Base-by-base conservation (phyloP, 2,888 invertebrate species). In the Crocallis elinguaria region DNA sequence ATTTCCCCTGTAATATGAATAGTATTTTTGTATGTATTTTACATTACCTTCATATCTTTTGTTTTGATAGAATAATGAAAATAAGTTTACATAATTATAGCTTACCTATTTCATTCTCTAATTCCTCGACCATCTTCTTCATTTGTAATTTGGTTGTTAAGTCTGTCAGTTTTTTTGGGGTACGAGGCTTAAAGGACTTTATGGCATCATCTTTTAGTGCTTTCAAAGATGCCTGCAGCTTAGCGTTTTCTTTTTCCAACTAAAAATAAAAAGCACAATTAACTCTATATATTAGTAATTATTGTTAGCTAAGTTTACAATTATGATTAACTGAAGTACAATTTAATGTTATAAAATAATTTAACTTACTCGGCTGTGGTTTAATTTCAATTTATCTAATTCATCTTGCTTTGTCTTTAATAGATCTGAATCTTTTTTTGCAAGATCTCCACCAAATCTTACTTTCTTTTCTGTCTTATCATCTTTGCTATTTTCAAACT, bases 91-190 rank as follows among this genome's bases (percentile, higher is more conserved):
- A 36, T 23, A 14, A 25, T 23, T 16, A 25, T 39, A 21, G 39
- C 52, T 77, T 84, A 94, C 95, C 94, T 62, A 97, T 95, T 92
- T 98, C 98, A 73, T 94, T 95, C 84, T 98, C 98, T 65, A 98
- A 89, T 62, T 98, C 97, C 52, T 96, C 95, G 1, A 98, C 94
- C 94, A 97, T 96, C 71, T 94, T 96, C 67, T 95, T 96, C 70
- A 97, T 85, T 81, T 95, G 95, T 38, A 94, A 76, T 83, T 95
- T 95, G 1, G 95, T 94, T 19, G 94, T 94, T 42, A 94, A 84
- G 71, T 96, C 96, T 5, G 95, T 95, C 6, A 94, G 92, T 71
- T 94, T 95, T 73, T 96, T 96, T 2, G 95, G 93, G n/a, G 93
- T 93, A 65, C 96, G 92, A 16, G 94, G 93, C 64, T 94, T 95